Percentiles rank a stretch among this genome's conserved stretches.
phyloP scores from a whole-genome alignment of 1,140 invertebrate species.

The Meloidogyne exigua region DNA sequence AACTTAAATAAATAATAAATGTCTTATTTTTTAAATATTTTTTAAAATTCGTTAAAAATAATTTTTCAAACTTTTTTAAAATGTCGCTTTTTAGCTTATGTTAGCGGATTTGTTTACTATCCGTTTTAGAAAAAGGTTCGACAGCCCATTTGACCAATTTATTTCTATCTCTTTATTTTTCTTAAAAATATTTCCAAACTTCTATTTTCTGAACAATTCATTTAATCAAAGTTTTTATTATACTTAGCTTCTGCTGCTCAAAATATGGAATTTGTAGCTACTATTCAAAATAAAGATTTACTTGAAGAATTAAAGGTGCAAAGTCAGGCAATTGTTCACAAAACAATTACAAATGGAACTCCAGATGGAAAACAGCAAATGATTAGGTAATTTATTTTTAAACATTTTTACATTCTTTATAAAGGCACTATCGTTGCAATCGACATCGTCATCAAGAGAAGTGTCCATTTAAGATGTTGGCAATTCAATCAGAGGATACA shows the following conservation, averaged over 20 bases:
- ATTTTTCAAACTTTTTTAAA: no score
- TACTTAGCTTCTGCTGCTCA: constrained; percentile 15
- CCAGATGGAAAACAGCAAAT: constrained; percentile 22
- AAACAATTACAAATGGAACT: constrained; percentile 24
- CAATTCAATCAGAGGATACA: constrained; percentile 21
- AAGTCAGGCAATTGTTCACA: constrained; percentile 28
- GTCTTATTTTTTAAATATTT: neutral
- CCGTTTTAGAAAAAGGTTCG: no score
- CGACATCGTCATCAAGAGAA: constrained; percentile 28
- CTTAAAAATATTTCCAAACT: neutral
- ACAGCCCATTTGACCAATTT: neutral
- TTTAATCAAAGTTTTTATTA: neutral
- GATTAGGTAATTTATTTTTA: neutral
- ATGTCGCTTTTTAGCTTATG: no score
- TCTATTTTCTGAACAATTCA: neutral
- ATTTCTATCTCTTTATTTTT: neutral
- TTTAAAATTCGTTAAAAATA: neutral
- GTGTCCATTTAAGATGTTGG: constrained; percentile 29
- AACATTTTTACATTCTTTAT: neutral
- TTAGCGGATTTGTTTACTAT: neutral
- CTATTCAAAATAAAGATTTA: constrained; percentile 18
- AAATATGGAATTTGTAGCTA: constrained; percentile 24
- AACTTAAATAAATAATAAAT: neutral
- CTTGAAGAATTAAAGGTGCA: constrained; percentile 27
- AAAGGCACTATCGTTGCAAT: constrained; percentile 23